phyloP scores from a whole-genome alignment of 2,888 invertebrate genomes.

The Oscheius sp. region DNA sequence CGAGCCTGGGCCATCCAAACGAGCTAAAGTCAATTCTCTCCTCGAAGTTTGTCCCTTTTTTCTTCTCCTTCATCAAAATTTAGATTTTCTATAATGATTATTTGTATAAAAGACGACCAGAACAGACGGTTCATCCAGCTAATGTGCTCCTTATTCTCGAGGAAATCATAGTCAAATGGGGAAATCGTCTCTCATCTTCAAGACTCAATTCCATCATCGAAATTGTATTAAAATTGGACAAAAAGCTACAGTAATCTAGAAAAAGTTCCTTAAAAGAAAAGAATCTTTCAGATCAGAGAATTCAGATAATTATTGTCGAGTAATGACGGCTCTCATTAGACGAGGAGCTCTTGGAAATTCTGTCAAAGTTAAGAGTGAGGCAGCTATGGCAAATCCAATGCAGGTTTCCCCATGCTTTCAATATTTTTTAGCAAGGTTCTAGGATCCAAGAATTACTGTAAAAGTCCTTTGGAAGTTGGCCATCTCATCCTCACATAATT shows the following conservation, averaged over 20 bases:
- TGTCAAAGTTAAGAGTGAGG: slow-evolving; percentile 2
- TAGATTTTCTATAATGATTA: neutral
- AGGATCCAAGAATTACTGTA: slow-evolving; percentile 17
- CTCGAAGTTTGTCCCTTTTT: neutral
- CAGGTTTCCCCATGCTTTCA: neutral
- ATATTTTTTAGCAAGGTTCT: neutral
- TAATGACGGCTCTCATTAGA: neutral
- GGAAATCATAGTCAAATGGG: neutral
- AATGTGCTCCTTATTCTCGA: neutral
- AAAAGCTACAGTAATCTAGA: neutral
- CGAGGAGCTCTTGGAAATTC: slow-evolving; percentile 13
- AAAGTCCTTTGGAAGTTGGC: slow-evolving; percentile 18
- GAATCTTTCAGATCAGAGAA: neutral
- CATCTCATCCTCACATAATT: neutral
- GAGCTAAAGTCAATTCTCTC: neutral
- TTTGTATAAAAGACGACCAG: neutral
- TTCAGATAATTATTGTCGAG: neutral
- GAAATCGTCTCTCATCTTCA: neutral
- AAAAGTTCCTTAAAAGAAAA: no score
- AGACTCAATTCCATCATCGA: neutral
- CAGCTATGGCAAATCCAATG: neutral
- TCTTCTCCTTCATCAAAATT: neutral
- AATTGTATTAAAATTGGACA: neutral
- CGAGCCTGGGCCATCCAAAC: neutral
- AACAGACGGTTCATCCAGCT: neutral